Evolutionary conservation across 2,888 invertebrate species (phyloP).

Genomic region (Tenthredo mesomela): DNA sequence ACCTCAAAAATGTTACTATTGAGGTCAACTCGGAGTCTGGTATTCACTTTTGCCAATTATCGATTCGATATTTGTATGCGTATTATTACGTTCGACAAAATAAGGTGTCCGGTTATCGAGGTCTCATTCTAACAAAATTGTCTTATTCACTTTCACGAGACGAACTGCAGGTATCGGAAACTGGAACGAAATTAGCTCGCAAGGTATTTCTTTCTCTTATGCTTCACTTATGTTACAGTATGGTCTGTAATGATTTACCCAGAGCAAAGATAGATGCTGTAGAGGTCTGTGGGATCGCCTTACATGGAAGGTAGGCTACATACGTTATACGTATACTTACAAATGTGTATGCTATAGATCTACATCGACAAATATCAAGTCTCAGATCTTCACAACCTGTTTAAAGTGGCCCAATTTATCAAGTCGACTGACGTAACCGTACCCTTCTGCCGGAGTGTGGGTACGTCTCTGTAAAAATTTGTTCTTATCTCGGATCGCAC

Average conservation of each 20-base stretch:
- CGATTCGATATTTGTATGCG: not conserved
- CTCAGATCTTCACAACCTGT: not conserved
- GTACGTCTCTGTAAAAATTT: not conserved
- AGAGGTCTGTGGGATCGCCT: not conserved
- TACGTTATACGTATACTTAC: not conserved
- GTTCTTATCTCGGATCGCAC: not conserved
- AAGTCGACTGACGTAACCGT: conserved; percentile 1
- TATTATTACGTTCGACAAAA: conserved; percentile 18
- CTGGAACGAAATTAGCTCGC: conserved; percentile 31
- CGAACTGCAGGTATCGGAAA: not conserved
- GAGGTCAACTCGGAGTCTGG: conserved; percentile 1
- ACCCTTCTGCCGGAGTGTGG: conserved; percentile 8
- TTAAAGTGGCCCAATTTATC: conserved; percentile 33
- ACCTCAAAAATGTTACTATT: not conserved
- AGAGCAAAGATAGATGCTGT: not conserved
- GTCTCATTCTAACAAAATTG: not conserved
- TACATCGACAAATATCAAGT: conserved; percentile 4
- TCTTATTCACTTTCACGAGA: conserved; percentile 33
- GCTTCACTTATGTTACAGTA: not conserved
- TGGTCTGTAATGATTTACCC: not conserved
- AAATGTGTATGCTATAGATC: not conserved
- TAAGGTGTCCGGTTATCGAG: not conserved
- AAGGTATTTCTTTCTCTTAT: conserved; percentile 28
- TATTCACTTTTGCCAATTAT: not conserved
- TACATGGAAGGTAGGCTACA: conserved; percentile 25